phyloP scores from a whole-genome alignment of 2,797 vertebrate genomes.

The Paguma larvata region DNA sequence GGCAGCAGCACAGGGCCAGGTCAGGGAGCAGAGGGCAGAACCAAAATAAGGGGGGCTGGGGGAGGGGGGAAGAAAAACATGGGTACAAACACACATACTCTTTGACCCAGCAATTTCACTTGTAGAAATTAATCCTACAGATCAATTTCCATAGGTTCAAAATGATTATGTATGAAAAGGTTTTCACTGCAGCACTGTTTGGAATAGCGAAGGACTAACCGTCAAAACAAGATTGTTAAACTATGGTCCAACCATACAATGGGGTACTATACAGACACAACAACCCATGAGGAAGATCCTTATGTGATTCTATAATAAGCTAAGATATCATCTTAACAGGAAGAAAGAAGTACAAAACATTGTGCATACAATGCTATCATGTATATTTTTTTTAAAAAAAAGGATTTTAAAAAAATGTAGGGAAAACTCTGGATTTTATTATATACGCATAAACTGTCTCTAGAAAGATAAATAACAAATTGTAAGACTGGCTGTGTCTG shows the following conservation, averaged over 20 bases:
- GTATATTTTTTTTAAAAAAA: background rate
- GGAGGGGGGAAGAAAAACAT: background rate
- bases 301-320: background rate
- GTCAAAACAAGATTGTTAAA: background rate
- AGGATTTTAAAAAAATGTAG: background rate
- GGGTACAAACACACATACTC: background rate
- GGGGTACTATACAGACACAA: background rate
- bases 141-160: background rate
- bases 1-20: too few relatives aligned
- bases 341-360: background rate
- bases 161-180: background rate
- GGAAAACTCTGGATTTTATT: background rate
- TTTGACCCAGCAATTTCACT: background rate
- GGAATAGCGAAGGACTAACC: background rate
- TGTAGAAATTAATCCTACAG: background rate
- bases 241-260: fast-evolving
- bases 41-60: background rate
- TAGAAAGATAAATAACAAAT: background rate
- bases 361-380: background rate
- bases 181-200: background rate
- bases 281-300: background rate
- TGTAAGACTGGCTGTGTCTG: background rate
- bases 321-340: background rate
- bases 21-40: background rate
- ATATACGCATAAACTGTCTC: background rate